Percentiles rank a stretch among this genome's conserved stretches.
These are phyloP conservation scores for Vombatus ursinus DNA, from an alignment of 2,113 vertebrate species.

Conservation along the genomic window DNA sequence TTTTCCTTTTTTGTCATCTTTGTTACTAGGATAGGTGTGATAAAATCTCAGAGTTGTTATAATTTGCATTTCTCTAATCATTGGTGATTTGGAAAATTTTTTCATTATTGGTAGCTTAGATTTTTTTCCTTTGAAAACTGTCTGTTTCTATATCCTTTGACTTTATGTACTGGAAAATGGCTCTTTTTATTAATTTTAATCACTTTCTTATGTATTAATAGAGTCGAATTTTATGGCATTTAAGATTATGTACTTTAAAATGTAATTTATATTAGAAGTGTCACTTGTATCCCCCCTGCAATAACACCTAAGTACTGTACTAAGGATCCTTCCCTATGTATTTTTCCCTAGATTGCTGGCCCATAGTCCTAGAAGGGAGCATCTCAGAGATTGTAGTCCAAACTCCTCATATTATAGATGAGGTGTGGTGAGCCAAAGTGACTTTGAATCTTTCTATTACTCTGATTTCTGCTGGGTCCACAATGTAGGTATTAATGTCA, in stretches of 20 bases:
- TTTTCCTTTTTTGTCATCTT: neutral
- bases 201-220: neutral
- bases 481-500: neutral
- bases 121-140: neutral
- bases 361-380: neutral
- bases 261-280: neutral
- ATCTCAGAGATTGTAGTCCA: neutral
- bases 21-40: neutral
- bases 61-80: neutral
- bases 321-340: neutral
- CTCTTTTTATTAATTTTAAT: neutral
- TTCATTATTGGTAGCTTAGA: neutral
- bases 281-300: neutral
- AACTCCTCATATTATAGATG: neutral
- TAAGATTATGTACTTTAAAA: neutral
- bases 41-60: neutral
- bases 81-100: neutral
- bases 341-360: neutral
- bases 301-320: neutral
- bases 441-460: neutral
- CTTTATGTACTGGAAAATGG: neutral
- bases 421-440: neutral
- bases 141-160: neutral
- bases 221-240: neutral
- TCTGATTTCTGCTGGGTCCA: neutral